Evolutionary conservation across 1,140 invertebrate species (phyloP), one percentile per base, ranked within the genome.

Genomic region (Sweltsa coloradensis): DNA sequence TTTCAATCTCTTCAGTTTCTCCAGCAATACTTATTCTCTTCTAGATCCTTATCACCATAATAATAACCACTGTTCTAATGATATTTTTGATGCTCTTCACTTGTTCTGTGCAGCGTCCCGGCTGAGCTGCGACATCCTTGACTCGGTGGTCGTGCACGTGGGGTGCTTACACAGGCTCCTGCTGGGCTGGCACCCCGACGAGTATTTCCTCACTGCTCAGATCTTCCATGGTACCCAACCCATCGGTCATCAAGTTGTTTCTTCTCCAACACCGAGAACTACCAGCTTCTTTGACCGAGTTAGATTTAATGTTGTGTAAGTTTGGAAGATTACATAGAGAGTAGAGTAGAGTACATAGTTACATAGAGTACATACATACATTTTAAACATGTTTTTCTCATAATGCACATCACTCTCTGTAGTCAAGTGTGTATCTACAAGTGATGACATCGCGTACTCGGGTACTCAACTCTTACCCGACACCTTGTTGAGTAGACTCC

Each of bases 171-270:
- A 95, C 64, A 73, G 89, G 50, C 66, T 92, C 21, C 78, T 80
- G 7, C 64, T 68, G 3, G 72, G 79, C 26, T 93, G 89, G 87
- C 76, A 74, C 48, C 85, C 86, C 63, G 84, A 91, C 55, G 82
- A 88, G 57, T 95, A 87, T 57, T 73, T 83, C 44, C 74, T 94
- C 9, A 78, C 79, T 37, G 83, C 80, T 23, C 85, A 90, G 60
- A 75, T 95, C 36, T 92, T 84, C 62, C 83, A 96, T 65, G 91
- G 90, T 5, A 88, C 85, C 1, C 69, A 84, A 39, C 78, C 81
- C 9, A 69, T 92, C 18, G 81, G 81, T 19, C 72, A 78, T 47
- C 69, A 79, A 0, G 75, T 83, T 34, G 61, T 80, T 9, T 79
- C 84, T 0, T 74, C 78, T 57, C 74, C 76, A 0, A 75, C 73